These are phyloP conservation scores for Teinopalpus imperialis DNA, from an alignment of 2,888 invertebrate species.

Conservation along the genomic window DNA sequence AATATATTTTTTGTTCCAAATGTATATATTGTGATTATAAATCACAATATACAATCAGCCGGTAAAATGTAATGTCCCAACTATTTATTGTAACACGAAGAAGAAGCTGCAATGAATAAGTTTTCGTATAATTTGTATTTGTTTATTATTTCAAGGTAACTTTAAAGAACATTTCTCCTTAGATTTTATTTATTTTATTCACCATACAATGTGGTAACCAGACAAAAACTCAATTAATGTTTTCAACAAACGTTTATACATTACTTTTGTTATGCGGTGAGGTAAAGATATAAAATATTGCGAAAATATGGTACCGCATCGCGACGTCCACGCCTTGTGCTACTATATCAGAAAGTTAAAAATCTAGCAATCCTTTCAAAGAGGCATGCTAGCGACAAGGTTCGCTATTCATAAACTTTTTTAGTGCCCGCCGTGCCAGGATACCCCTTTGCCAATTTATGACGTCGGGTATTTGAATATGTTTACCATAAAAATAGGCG, in stretches of 20 bases:
- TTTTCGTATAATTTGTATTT: too few species aligned
- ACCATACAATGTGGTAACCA: not conserved
- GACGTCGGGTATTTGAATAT: conserved; percentile 77
- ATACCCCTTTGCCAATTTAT: conserved; percentile 75
- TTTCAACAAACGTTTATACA: conserved; percentile 18
- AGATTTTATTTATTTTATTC: not conserved
- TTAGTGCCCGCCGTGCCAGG: conserved; percentile 59
- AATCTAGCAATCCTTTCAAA: conserved; percentile 6
- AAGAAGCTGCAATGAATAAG: too few species aligned
- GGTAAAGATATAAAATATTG: conserved; percentile 19
- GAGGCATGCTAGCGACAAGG: not conserved
- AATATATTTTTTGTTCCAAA: too few species aligned
- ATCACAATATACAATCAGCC: too few species aligned
- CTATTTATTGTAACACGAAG: too few species aligned
- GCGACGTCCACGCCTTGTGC: conserved; percentile 6
- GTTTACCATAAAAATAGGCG: conserved; percentile 78
- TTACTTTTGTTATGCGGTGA: too few species aligned
- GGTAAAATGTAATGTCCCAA: too few species aligned
- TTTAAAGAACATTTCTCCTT: too few species aligned
- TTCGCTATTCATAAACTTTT: conserved; percentile 41
- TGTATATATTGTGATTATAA: too few species aligned
- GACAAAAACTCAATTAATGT: conserved; percentile 22
- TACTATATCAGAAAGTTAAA: conserved; percentile 19
- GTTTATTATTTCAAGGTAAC: too few species aligned
- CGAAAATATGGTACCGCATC: conserved; percentile 13